Conservation (phyloP, 1,140 invertebrate genomes). For the Doryteuthis pealeii region DNA sequence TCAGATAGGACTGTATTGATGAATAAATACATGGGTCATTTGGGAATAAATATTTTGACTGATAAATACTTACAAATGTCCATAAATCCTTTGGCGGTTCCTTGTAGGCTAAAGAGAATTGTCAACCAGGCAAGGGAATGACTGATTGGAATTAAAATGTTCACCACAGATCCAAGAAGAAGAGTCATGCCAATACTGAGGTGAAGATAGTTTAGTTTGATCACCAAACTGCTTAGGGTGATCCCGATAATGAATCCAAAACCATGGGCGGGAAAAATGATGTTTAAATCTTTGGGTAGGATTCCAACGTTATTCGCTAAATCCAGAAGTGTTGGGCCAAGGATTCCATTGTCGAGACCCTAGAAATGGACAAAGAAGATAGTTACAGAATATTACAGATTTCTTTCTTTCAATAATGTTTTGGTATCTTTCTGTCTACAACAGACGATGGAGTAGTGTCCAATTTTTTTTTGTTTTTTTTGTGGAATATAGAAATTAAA, state of each 20-base stretch:
- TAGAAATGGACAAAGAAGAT: not conserved
- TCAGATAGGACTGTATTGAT: too few species aligned
- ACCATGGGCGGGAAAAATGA: not conserved
- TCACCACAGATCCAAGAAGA: not conserved
- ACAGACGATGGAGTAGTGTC: too few species aligned
- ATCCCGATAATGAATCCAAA: not conserved
- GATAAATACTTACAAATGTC: not conserved
- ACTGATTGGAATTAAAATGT: not conserved
- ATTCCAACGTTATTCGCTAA: not conserved
- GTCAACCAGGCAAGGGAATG: not conserved
- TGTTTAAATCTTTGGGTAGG: not conserved
- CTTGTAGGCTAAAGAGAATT: not conserved
- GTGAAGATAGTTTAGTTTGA: not conserved
- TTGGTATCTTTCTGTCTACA: too few species aligned
- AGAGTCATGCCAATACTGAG: not conserved
- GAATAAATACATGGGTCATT: too few species aligned
- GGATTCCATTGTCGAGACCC: not conserved
- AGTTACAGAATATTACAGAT: too few species aligned
- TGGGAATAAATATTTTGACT: too few species aligned
- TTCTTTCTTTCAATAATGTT: too few species aligned
- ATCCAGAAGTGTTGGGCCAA: not conserved
- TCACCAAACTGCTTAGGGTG: not conserved
- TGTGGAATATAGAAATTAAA: too few species aligned
- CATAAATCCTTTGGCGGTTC: not conserved
- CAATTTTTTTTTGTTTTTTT: too few species aligned